Evolutionary conservation across 2,113 vertebrate species (phyloP).

Genomic region (Paramormyrops kingsleyae): DNA sequence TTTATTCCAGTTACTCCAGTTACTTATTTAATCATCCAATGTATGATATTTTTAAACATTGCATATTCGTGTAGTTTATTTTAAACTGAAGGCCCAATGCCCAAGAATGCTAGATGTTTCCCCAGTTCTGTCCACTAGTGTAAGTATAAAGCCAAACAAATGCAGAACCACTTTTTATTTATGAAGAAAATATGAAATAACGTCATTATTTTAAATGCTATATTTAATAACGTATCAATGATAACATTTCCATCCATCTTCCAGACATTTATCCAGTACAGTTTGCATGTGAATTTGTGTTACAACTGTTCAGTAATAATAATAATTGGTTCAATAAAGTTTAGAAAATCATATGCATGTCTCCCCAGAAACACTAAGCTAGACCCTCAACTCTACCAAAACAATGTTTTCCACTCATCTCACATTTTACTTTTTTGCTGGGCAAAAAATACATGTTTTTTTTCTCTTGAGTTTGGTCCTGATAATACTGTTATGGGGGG

Average conservation of each 20-base stretch:
- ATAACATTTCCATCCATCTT: background rate
- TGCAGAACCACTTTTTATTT: background rate
- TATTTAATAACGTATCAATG: background rate
- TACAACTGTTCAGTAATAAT: background rate
- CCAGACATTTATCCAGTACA: background rate
- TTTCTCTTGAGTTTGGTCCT: background rate
- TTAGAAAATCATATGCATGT: background rate
- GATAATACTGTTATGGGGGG: background rate
- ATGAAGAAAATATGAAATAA: background rate
- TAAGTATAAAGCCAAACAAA: background rate
- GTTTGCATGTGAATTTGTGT: background rate
- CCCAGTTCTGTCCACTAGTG: too few species aligned
- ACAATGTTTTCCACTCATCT: background rate
- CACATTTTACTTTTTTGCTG: background rate
- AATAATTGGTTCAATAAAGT: background rate
- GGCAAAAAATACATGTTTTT: background rate
- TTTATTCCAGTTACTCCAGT: too few species aligned
- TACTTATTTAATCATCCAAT: too few species aligned
- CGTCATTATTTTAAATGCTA: background rate
- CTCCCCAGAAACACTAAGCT: background rate
- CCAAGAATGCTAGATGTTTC: too few species aligned
- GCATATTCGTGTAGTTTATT: too few species aligned
- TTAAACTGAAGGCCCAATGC: too few species aligned
- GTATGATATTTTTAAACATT: too few species aligned
- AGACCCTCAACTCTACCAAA: background rate